Percentiles rank a stretch among this genome's conserved stretches.
Evolutionary conservation across 2,888 invertebrate genomes (phyloP).

Genomic region (Agrotis clavis): DNA sequence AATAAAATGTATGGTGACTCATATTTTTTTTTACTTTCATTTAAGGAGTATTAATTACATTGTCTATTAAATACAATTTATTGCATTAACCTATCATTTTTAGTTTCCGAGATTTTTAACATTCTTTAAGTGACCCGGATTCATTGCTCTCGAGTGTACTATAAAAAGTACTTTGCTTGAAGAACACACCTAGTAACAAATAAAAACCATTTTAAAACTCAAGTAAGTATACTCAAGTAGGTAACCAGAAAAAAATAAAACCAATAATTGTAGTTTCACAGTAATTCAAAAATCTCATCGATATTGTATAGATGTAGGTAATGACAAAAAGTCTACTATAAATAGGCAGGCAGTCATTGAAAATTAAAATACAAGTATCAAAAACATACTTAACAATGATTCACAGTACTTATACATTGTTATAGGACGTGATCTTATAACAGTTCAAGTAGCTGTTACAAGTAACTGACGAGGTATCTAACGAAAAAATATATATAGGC

Average conservation of each 20-base stretch:
- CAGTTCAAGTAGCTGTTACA: slow-evolving; percentile 55
- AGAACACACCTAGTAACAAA: neutral
- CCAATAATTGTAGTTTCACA: slow-evolving; percentile 39
- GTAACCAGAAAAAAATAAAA: slow-evolving; percentile 31
- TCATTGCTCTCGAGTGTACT: no score
- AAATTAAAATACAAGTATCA: slow-evolving; percentile 70
- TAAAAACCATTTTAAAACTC: slow-evolving; percentile 15
- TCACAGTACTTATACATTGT: slow-evolving; percentile 65
- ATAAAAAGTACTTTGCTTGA: neutral
- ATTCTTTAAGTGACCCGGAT: no score
- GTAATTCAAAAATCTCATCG: slow-evolving; percentile 57
- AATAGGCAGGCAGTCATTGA: slow-evolving; percentile 66
- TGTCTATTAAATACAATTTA: no score
- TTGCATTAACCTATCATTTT: no score
- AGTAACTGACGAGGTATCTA: slow-evolving; percentile 41
- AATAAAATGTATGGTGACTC: no score
- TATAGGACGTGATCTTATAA: slow-evolving; percentile 65
- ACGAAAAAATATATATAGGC: slow-evolving; percentile 54
- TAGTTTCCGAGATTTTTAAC: no score
- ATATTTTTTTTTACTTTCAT: no score
- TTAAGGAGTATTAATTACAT: no score
- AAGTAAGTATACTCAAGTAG: slow-evolving; percentile 21
- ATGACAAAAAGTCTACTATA: slow-evolving; percentile 65
- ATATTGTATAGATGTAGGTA: slow-evolving; percentile 46
- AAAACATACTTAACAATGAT: slow-evolving; percentile 67